phyloP scores from a whole-genome alignment of 2,113 vertebrate genomes.

The Cynopterus brachyotis region DNA sequence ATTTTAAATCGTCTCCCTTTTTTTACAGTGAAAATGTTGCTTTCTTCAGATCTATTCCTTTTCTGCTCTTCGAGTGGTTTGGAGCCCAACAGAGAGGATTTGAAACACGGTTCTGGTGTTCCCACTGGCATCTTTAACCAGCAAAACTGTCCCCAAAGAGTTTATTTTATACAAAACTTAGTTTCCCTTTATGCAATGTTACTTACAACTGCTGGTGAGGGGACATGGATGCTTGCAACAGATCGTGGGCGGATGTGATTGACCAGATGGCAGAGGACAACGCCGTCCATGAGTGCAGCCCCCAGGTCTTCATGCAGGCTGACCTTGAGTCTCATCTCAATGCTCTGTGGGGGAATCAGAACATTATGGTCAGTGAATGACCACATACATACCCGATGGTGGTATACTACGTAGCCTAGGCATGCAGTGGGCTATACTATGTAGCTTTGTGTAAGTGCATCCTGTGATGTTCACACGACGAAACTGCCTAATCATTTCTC shows the following conservation, averaged over 20 bases:
- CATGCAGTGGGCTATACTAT: neutral
- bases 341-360: conserved; percentile 85
- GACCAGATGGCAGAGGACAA: conserved; percentile 95
- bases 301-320: conserved; percentile 92
- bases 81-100: neutral
- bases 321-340: conserved; percentile 95
- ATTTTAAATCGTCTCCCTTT: neutral
- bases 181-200: neutral
- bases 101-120: neutral
- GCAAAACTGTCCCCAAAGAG: neutral
- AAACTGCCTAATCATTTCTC: neutral
- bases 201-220: conserved; percentile 95
- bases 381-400: neutral
- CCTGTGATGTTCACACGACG: neutral
- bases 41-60: neutral
- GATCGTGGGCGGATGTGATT: conserved; percentile 94
- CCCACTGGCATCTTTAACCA: neutral
- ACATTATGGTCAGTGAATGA: neutral
- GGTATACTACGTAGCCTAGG: neutral
- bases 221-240: conserved; percentile 94
- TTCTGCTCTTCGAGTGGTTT: neutral
- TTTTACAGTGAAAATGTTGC: neutral
- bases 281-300: conserved; percentile 94
- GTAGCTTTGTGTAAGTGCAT: neutral
- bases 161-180: neutral